phyloP scores from a whole-genome alignment of 2,113 vertebrate species.

The Chionis minor region DNA sequence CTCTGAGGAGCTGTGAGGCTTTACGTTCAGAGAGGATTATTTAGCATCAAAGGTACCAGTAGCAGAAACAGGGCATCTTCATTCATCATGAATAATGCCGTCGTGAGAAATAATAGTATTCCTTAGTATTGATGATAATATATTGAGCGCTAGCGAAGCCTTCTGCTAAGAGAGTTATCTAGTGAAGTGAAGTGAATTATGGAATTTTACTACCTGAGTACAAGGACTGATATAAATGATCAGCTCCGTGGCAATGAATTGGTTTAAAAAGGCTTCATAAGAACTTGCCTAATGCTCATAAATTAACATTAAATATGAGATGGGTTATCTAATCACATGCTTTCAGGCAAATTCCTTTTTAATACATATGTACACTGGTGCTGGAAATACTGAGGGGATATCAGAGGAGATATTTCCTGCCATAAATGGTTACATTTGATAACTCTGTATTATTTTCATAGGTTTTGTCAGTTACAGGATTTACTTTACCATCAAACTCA shows the following conservation, averaged over 20 bases:
- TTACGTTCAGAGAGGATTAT: neutral
- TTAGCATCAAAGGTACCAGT: conserved; percentile 31
- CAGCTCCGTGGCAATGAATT: conserved; percentile 48
- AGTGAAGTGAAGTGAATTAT: conserved; percentile 48
- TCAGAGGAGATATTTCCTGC: conserved; percentile 33
- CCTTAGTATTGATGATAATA: conserved; percentile 52
- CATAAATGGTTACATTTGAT: neutral
- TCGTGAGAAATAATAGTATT: conserved; percentile 59
- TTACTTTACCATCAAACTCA: neutral
- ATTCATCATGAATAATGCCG: conserved; percentile 39
- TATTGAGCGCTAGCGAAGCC: conserved; percentile 20
- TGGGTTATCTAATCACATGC: conserved; percentile 49
- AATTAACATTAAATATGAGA: conserved; percentile 69
- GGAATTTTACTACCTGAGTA: conserved; percentile 66
- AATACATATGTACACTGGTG: conserved; percentile 49
- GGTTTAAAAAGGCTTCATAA: conserved; percentile 59
- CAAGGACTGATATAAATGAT: conserved; percentile 56
- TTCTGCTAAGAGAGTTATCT: conserved; percentile 56
- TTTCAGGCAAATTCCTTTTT: conserved; percentile 63
- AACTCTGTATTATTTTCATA: neutral
- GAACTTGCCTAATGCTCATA: conserved; percentile 68
- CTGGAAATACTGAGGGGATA: conserved; percentile 7
- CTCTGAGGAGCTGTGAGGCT: neutral
- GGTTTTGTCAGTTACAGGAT: neutral
- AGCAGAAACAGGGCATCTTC: conserved; percentile 1